These are phyloP conservation scores for Anhinga rufa DNA, from an alignment of 2,113 vertebrate genomes.

Conservation along the genomic window DNA sequence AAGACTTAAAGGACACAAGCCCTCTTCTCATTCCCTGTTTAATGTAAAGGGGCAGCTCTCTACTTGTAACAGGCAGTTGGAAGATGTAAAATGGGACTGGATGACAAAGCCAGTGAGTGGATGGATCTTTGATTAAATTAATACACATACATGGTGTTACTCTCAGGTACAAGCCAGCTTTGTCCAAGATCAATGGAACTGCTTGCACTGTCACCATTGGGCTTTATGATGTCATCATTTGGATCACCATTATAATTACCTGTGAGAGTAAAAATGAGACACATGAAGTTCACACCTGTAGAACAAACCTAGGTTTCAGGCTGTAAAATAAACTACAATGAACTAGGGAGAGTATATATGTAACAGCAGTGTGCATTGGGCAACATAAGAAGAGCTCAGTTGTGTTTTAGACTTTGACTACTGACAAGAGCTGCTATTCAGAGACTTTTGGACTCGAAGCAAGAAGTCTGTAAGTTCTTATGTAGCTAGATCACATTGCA, in stretches of 20 bases:
- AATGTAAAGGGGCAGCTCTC: background rate
- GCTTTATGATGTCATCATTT: constrained; percentile 81
- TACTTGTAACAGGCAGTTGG: background rate
- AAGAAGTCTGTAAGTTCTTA: background rate
- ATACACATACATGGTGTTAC: constrained; percentile 76
- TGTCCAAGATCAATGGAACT: constrained; percentile 79
- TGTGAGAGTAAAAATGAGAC: constrained; percentile 17
- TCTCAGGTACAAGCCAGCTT: constrained; percentile 83
- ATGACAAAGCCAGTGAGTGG: background rate
- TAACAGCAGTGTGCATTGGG: background rate
- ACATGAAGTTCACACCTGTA: background rate
- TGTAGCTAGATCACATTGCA: background rate
- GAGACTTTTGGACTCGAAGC: background rate
- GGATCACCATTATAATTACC: constrained; percentile 84
- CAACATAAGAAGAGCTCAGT: background rate
- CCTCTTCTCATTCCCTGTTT: background rate
- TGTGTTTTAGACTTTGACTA: background rate
- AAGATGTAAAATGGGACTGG: background rate
- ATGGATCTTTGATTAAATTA: background rate
- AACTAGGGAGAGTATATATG: background rate
- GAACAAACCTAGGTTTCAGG: background rate
- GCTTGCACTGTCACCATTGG: constrained; percentile 70
- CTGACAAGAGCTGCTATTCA: background rate
- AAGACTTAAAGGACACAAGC: background rate
- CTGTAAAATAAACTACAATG: background rate